Base-by-base conservation (phyloP, 2,113 vertebrate species). In the Misgurnus anguillicaudatus region DNA sequence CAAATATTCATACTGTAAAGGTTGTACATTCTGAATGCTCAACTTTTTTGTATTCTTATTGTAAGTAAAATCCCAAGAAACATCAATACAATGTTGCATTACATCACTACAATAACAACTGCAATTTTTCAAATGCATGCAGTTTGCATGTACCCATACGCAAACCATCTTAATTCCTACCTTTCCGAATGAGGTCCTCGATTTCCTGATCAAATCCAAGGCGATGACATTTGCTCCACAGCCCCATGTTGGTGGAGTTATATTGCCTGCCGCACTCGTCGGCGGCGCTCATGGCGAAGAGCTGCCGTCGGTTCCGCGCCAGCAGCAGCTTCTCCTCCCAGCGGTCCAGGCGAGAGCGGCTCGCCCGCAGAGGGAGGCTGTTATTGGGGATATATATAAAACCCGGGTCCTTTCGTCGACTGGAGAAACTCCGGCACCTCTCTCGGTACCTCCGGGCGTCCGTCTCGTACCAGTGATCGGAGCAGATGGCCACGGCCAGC, bases 311-410 rank as follows among this genome's bases (percentile, higher is more conserved):
- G 84, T 94, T 96, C 47, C 98, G 94, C 84, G 95, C 93, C 85
- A 95, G 91, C 81, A 96, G 95, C 89, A 95, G 94, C 88, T 94
- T 95, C 85, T 95, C 95, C 90, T 96, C 95, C 95, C 95, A 95
- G 87, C 91, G 95, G 91, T 95, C 95, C 89, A 95, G 90, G 87
- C 93, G 93, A 83, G 93, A 93, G 87, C 94, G 93, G 92, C 95
- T 95, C 62, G 94, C 95, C 82, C 96, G 94, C 82, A 98, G 94
- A 68, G 98, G 97, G 87, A 99, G 94, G 91, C 97, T 99, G 93
- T 96, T 99, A 90, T 98, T 99, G 88, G 96, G 96, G 86, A 98
- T 99, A 89, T 99, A 99, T 90, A 99, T 99, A 92, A 98, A 99
- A 80, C 98, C 98, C 53, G 97, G 98, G 90, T 98, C 96, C 84